These are phyloP conservation scores for Archips xylosteana DNA, from an alignment of 2,888 invertebrate species.

Conservation along the genomic window DNA sequence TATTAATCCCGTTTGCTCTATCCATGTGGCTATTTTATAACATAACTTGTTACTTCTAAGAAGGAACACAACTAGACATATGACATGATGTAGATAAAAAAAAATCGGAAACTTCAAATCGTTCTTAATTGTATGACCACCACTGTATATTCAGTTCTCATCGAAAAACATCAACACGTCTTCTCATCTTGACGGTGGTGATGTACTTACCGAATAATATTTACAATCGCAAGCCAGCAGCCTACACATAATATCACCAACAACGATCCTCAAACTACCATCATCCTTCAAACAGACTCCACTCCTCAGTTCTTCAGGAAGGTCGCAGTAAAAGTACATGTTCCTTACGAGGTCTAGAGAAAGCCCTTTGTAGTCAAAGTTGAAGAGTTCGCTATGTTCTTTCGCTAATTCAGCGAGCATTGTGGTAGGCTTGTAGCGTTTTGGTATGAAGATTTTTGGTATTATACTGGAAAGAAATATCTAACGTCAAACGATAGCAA, in stretches of 20 bases:
- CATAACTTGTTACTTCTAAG: too few species aligned
- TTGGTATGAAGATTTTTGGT: conserved; percentile 64
- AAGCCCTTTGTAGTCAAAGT: conserved; percentile 56
- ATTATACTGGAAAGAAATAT: conserved; percentile 61
- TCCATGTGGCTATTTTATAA: too few species aligned
- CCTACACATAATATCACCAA: conserved; percentile 64
- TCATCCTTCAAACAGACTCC: conserved; percentile 48
- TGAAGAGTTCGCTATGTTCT: conserved; percentile 60
- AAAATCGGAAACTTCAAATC: too few species aligned
- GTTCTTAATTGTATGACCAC: too few species aligned
- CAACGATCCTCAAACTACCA: conserved; percentile 55
- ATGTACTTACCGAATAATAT: conserved; percentile 87
- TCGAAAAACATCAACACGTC: too few species aligned
- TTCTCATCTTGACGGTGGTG: too few species aligned
- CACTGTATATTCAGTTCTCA: too few species aligned
- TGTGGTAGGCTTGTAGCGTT: conserved; percentile 60
- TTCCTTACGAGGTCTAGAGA: conserved; percentile 67
- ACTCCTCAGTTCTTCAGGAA: conserved; percentile 64
- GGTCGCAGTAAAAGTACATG: conserved; percentile 73
- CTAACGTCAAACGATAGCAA: too few species aligned
- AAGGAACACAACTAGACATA: too few species aligned
- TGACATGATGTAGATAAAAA: too few species aligned
- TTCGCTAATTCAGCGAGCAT: conserved; percentile 64
- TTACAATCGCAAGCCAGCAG: conserved; percentile 88
- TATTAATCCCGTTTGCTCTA: too few species aligned